phyloP scores from a whole-genome alignment of 2,888 invertebrate genomes.

The Aporophyla nigra region DNA sequence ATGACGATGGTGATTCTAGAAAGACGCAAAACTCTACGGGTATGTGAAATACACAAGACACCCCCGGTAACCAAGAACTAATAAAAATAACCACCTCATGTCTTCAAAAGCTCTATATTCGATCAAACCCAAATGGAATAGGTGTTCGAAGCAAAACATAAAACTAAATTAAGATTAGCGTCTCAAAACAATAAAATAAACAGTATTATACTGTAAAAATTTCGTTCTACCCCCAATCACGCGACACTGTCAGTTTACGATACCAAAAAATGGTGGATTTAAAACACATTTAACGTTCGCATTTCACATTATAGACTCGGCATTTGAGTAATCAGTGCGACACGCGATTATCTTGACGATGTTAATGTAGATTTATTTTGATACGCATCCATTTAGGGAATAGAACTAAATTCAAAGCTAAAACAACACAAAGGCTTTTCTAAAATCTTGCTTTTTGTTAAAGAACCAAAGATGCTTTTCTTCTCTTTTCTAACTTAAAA shows the following conservation, averaged over 20 bases:
- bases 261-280: conserved; percentile 55
- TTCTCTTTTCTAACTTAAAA: too few species aligned
- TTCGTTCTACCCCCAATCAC: conserved; percentile 51
- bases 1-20: neutral
- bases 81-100: neutral
- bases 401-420: neutral
- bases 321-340: conserved; percentile 51
- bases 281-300: conserved; percentile 59
- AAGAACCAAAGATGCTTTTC: too few species aligned
- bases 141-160: conserved; percentile 41
- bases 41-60: neutral
- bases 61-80: neutral
- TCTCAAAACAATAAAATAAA: conserved; percentile 55
- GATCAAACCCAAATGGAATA: conserved; percentile 23
- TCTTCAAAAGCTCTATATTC: conserved; percentile 2
- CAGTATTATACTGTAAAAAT: conserved; percentile 58
- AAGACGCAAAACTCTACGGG: neutral
- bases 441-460: neutral
- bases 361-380: conserved; percentile 17
- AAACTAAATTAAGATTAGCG: conserved; percentile 60
- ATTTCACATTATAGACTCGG: conserved; percentile 46
- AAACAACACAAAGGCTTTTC: neutral
- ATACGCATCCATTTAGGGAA: neutral
- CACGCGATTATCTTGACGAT: conserved; percentile 54
- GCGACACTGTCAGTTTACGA: conserved; percentile 56